A percentile compares a stretch with the other conserved stretches of the same genome.
These are phyloP conservation scores for Pogonus chalceus DNA, from an alignment of 1,140 invertebrate genomes.

Conservation along the genomic window DNA sequence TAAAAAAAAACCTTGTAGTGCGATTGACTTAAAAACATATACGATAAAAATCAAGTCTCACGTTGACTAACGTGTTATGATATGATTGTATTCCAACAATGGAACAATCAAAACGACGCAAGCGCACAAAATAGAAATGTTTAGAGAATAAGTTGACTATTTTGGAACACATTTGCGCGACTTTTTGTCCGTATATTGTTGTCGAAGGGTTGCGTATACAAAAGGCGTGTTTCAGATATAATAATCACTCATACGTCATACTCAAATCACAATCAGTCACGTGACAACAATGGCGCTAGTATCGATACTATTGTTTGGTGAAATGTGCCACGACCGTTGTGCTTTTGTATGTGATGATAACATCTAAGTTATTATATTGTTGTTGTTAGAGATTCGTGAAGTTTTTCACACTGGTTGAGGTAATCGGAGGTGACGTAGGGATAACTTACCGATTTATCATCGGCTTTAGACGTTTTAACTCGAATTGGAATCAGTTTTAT, in stretches of 20 bases:
- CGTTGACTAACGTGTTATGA: no score
- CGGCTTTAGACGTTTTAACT: no score
- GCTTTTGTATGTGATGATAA: not conserved
- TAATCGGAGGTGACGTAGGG: no score
- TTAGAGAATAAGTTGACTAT: no score
- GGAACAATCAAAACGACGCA: slow-evolving; percentile 1
- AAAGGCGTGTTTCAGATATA: slow-evolving; percentile 2
- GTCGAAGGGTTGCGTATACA: not conserved
- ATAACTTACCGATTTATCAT: no score
- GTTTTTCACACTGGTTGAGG: no score
- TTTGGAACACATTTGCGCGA: not conserved
- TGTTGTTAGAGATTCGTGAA: not conserved
- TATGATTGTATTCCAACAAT: not conserved
- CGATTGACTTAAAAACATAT: no score
- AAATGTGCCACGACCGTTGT: not conserved
- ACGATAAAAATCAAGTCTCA: no score
- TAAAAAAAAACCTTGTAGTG: no score
- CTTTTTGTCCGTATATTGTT: no score
- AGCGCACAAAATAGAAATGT: not conserved
- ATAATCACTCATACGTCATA: slow-evolving; percentile 28
- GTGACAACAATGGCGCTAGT: slow-evolving; percentile 22
- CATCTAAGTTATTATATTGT: not conserved
- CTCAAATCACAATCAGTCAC: slow-evolving; percentile 32
- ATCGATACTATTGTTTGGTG: slow-evolving; percentile 17
- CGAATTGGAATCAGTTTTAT: no score